A percentile compares a stretch with the other conserved stretches of the same genome.
phyloP scores from a whole-genome alignment of 2,888 invertebrate species.

The Perithous albicinctus region DNA sequence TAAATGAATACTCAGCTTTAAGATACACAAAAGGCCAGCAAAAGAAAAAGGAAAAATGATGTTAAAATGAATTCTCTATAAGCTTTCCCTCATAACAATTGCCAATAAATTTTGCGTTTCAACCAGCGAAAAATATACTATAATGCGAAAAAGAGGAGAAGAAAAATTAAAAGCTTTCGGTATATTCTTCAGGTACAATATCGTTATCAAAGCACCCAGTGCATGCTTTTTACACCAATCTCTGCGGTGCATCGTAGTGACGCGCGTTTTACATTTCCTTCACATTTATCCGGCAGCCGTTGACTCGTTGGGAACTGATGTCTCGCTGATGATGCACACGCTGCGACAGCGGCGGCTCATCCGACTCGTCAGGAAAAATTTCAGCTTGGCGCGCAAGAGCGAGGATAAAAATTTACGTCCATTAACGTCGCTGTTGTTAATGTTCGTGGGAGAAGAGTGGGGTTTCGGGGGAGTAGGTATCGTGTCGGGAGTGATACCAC shows the following conservation, averaged over 20 bases:
- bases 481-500: constrained; percentile 8
- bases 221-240: constrained; percentile 6
- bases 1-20: neutral
- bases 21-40: neutral
- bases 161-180: constrained; percentile 7
- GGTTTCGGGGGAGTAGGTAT: too few relatives aligned
- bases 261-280: neutral
- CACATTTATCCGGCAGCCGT: neutral
- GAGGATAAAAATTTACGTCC: constrained; percentile 59
- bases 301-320: constrained; percentile 33
- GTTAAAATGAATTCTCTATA: neutral
- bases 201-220: constrained; percentile 8
- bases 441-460: constrained; percentile 26
- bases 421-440: constrained; percentile 61
- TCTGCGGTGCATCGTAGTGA: neutral
- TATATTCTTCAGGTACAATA: neutral
- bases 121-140: neutral
- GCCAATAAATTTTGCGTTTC: neutral
- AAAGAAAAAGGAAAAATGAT: neutral
- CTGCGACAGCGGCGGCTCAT: neutral
- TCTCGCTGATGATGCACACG: constrained; percentile 40
- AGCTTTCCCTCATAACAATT: neutral
- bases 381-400: constrained; percentile 5
- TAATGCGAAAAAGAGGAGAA: neutral
- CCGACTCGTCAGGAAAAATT: constrained; percentile 35